Percentiles rank a stretch among this genome's conserved stretches.
Evolutionary conservation across 2,888 invertebrate genomes (phyloP).

Genomic region (Apoderus coryli): DNA sequence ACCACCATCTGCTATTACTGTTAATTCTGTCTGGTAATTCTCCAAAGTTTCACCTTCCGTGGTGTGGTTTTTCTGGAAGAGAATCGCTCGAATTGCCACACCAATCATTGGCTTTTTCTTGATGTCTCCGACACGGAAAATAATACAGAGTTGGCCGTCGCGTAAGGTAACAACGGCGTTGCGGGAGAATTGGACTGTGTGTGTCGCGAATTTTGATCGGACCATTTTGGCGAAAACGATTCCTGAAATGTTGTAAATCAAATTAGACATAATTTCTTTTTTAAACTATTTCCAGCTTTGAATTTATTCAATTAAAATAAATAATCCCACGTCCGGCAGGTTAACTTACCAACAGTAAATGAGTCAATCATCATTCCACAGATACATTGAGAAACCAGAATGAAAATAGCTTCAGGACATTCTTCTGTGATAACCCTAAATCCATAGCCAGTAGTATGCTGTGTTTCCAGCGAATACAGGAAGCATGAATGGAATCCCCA

Average conservation of each 20-base stretch:
- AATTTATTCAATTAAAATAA: too few relatives aligned
- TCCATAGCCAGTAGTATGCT: slow-evolving; percentile 85
- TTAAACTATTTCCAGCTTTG: too few relatives aligned
- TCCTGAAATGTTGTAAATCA: slow-evolving; percentile 11
- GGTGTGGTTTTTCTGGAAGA: slow-evolving; percentile 60
- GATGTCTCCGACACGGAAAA: slow-evolving; percentile 91
- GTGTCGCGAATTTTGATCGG: slow-evolving; percentile 81
- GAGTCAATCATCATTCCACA: slow-evolving; percentile 29
- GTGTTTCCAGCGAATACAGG: slow-evolving; percentile 91
- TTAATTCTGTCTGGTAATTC: slow-evolving; percentile 61
- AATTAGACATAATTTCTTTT: too few relatives aligned
- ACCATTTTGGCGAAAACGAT: slow-evolving; percentile 91
- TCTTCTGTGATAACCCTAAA: slow-evolving; percentile 74
- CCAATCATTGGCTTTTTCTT: slow-evolving; percentile 86
- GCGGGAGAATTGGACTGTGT: slow-evolving; percentile 84
- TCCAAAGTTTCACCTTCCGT: slow-evolving; percentile 66
- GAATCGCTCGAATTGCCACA: slow-evolving; percentile 68
- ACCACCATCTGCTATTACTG: slow-evolving; percentile 50
- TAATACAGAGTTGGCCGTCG: slow-evolving; percentile 69
- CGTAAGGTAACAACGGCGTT: slow-evolving; percentile 75
- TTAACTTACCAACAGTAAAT: slow-evolving; percentile 46
- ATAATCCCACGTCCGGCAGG: too few relatives aligned
- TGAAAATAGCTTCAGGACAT: slow-evolving; percentile 84
- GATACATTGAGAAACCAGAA: slow-evolving; percentile 91
- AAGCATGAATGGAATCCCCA: slow-evolving; percentile 84